Evolutionary conservation across 1,140 invertebrate species (phyloP), one percentile per base, ranked within the genome.

Genomic region (Panonychus citri): DNA sequence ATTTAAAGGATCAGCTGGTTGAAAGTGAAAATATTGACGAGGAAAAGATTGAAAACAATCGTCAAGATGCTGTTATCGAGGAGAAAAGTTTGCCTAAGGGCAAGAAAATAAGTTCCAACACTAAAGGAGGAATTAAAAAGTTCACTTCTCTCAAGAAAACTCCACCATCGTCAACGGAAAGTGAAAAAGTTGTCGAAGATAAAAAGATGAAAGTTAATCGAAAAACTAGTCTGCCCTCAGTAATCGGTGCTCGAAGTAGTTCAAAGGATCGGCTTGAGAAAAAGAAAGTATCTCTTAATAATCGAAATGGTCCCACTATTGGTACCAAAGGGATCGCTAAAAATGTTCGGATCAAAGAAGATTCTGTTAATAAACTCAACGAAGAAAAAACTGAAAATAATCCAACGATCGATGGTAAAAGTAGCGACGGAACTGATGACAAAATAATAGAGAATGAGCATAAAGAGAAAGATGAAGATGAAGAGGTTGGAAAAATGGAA

Each of bases 361-460:
- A 13, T 40, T 13, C 12, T 13, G 12, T 40, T 40, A 19, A 48
- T 48, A 48, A 19, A 48, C 5, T 7, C 5, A 17, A 48, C n/a
- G 43, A 17, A 48, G 25, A 8, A 5, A 25, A 48, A 21, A 5
- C 43, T 25, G 8, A 19, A 8, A 34, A 12, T 34, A 17, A 21
- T 5, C 5, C 43, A 5, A 25, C 5, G 5, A 25, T 21, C 1
- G 17, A 21, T 1, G 43, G 8, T 25, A 48, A 19, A 49, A 49
- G 8, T 24, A 13, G 46, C 24, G 43, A 54, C 17, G 34, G 17
- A n/a, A 51, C 49, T n/a, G n/a, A n/a, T 57, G 55, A 53, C 15
- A 50, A 37, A 21, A 55, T 25, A 30, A 46, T 53, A 27, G 56
- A 57, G 27, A n/a, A n/a, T n/a, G n/a, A n/a, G n/a, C n/a, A n/a